These are phyloP conservation scores for Sylvilagus floridanus DNA, from an alignment of 2,797 vertebrate genomes.

Conservation along the genomic window DNA sequence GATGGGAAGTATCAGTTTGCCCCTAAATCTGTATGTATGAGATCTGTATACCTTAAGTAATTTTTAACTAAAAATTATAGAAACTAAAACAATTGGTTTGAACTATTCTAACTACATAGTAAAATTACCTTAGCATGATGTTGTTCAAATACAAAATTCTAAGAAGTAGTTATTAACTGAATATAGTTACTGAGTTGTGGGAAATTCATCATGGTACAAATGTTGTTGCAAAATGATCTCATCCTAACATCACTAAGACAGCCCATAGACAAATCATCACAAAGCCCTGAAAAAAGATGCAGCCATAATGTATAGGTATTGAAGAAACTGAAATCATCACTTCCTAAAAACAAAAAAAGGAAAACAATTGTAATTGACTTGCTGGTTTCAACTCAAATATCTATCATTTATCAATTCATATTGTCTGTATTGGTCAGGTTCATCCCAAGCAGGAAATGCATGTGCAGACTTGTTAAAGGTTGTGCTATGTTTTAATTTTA, in stretches of 20 bases:
- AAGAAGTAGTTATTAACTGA: slow-evolving; percentile 52
- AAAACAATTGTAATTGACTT: background rate
- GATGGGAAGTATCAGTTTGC: too few species aligned
- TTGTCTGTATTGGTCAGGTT: background rate
- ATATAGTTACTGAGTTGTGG: background rate
- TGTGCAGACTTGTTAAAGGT: background rate
- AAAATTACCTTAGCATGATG: background rate
- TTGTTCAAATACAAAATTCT: slow-evolving; percentile 42
- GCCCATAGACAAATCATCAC: background rate
- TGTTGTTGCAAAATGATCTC: background rate
- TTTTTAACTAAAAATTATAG: too few species aligned
- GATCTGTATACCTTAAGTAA: too few species aligned
- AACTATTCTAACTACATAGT: background rate
- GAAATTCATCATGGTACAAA: background rate
- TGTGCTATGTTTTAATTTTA: slow-evolving; percentile 9
- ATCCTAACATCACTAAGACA: slow-evolving; percentile 8
- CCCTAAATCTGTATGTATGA: too few species aligned
- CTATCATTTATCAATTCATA: background rate
- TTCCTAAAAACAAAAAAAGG: background rate
- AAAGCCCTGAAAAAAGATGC: slow-evolving; percentile 37
- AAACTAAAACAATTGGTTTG: slow-evolving; percentile 21
- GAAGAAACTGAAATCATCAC: slow-evolving; percentile 13
- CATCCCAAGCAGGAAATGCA: background rate
- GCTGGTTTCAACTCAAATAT: background rate
- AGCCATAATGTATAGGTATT: background rate